Conservation (phyloP, 2,888 invertebrate species). For the Eupeodes luniger region DNA sequence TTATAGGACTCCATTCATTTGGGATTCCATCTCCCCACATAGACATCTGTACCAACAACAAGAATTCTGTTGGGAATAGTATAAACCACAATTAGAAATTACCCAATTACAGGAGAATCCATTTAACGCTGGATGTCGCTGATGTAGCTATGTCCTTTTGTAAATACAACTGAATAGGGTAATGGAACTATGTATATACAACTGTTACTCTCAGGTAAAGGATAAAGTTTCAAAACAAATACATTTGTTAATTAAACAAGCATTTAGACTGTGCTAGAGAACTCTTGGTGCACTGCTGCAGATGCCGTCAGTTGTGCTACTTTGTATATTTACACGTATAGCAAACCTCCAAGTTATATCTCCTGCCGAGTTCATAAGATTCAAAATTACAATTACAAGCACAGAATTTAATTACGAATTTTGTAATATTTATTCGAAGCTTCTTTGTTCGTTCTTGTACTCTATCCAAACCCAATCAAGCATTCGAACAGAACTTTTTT, state of each 20-base stretch:
- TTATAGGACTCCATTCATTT: background rate
- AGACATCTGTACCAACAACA: background rate
- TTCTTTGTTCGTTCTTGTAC: conserved; percentile 9
- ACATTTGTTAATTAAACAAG: conserved; percentile 71
- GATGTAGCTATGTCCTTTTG: conserved; percentile 34
- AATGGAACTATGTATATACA: background rate
- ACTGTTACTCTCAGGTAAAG: conserved; percentile 25
- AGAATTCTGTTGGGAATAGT: conserved; percentile 39
- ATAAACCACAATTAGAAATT: conserved; percentile 66
- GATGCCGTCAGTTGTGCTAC: background rate
- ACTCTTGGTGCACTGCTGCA: background rate
- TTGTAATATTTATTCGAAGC: conserved; percentile 38
- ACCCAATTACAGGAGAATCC: conserved; percentile 67
- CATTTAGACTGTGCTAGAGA: conserved; percentile 29
- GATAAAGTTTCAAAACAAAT: conserved; percentile 61
- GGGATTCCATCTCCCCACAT: background rate
- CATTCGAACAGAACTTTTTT: conserved; percentile 40
- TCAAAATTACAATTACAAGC: conserved; percentile 16
- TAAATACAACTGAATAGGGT: background rate
- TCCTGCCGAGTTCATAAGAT: conserved; percentile 12
- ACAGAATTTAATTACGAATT: conserved; percentile 59
- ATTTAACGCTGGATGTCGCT: conserved; percentile 34
- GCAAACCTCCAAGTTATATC: background rate
- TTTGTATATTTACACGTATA: too few species aligned
- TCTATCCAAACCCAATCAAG: conserved; percentile 59